These are phyloP conservation scores for Nephrotoma guestfalica DNA, from an alignment of 2,888 invertebrate genomes.

Conservation along the genomic window DNA sequence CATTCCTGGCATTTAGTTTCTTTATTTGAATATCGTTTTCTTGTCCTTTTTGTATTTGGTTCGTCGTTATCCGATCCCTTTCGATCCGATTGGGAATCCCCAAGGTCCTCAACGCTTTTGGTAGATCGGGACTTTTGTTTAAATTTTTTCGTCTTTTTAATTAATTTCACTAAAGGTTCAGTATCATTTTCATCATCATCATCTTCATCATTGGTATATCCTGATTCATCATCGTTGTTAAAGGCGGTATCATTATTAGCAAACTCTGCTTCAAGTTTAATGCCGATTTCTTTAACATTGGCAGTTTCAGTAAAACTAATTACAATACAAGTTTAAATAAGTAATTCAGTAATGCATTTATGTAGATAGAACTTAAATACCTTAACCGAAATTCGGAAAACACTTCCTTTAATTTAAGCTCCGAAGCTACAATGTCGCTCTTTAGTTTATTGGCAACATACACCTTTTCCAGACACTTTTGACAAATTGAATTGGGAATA, in stretches of 20 bases:
- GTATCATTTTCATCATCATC: background rate
- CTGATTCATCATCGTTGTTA: background rate
- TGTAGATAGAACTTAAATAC: background rate
- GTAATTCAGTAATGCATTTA: background rate
- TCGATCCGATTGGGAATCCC: background rate
- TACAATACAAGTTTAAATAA: background rate
- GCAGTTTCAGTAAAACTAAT: background rate
- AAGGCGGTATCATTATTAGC: background rate
- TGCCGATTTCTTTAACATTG: background rate
- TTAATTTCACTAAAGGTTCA: background rate
- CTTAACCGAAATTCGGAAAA: background rate
- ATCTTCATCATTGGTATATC: background rate
- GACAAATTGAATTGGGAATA: background rate
- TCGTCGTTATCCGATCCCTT: background rate
- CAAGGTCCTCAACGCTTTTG: background rate
- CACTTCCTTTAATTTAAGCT: background rate
- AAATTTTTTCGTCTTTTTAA: background rate
- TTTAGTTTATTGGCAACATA: background rate
- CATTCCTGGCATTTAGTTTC: background rate
- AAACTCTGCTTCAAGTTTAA: background rate
- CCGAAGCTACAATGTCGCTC: background rate
- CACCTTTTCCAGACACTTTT: background rate
- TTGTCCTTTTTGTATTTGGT: background rate
- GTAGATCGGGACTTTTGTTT: background rate
- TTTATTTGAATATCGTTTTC: background rate